phyloP scores from a whole-genome alignment of 2,888 invertebrate genomes.

The Philonicus albiceps region DNA sequence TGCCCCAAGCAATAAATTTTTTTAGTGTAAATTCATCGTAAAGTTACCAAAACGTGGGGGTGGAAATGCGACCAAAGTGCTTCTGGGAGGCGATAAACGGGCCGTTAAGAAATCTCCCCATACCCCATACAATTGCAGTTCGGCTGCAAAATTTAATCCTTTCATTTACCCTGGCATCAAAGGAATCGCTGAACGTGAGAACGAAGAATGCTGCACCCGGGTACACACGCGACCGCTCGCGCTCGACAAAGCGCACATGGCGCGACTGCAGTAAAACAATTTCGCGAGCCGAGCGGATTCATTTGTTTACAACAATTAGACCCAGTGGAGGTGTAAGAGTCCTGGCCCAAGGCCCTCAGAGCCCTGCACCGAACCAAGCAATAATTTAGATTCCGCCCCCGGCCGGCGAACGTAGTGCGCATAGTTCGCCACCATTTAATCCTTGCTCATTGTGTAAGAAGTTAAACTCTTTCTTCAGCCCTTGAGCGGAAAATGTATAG shows the following conservation, averaged over 20 bases:
- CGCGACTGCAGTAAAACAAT: constrained; percentile 7
- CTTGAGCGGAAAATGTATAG: constrained; percentile 17
- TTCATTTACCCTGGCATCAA: not conserved
- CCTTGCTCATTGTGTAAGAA: constrained; percentile 18
- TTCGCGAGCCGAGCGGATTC: not conserved
- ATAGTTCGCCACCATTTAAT: constrained; percentile 9
- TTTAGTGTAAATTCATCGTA: not conserved
- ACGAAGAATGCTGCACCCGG: not conserved
- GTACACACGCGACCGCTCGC: not conserved
- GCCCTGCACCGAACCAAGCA: not conserved
- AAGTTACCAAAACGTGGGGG: not conserved
- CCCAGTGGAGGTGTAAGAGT: constrained; percentile 1
- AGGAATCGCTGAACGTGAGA: not conserved
- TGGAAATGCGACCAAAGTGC: not conserved
- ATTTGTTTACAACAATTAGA: constrained; percentile 33
- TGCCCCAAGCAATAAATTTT: not conserved
- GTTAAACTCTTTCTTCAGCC: constrained; percentile 32
- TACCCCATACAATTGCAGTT: not conserved
- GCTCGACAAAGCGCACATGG: not conserved
- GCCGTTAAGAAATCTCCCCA: not conserved
- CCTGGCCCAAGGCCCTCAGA: not conserved
- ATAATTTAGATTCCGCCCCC: constrained; percentile 19
- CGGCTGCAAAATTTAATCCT: not conserved
- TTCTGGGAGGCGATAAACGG: not conserved
- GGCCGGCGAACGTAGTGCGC: not conserved